These are phyloP conservation scores for Fabriciana adippe DNA, from an alignment of 2,888 invertebrate genomes.

Conservation along the genomic window DNA sequence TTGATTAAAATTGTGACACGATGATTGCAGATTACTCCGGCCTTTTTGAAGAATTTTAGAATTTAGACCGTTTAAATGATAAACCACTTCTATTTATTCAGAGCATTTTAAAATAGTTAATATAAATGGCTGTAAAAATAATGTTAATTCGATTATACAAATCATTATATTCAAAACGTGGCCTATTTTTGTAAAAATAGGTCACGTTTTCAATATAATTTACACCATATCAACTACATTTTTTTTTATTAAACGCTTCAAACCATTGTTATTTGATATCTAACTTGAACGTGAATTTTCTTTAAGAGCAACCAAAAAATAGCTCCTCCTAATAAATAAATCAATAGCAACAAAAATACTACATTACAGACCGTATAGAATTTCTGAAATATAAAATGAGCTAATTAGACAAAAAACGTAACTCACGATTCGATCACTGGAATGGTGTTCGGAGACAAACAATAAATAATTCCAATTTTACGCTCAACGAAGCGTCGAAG, in stretches of 20 bases:
- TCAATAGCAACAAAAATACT: background rate
- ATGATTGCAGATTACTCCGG: slow-evolving; percentile 61
- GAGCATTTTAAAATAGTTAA: background rate
- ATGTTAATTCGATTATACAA: no score
- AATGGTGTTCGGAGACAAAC: slow-evolving; percentile 54
- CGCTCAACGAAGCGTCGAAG: slow-evolving; percentile 48
- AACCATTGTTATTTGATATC: no score
- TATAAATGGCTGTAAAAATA: background rate
- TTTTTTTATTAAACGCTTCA: no score
- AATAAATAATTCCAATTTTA: slow-evolving; percentile 59
- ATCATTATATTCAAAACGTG: no score
- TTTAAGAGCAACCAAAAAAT: no score
- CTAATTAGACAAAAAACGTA: slow-evolving; percentile 35
- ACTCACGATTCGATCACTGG: slow-evolving; percentile 51
- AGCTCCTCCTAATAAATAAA: no score
- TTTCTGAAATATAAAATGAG: slow-evolving; percentile 27
- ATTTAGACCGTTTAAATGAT: slow-evolving; percentile 28
- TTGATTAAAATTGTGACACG: slow-evolving; percentile 80
- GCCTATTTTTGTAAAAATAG: no score
- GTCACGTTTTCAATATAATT: no score
- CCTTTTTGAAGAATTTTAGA: slow-evolving; percentile 33
- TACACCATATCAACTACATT: no score
- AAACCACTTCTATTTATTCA: slow-evolving; percentile 13
- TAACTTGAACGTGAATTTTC: no score
- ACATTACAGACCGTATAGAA: slow-evolving; percentile 10